Percentiles rank a stretch among this genome's conserved stretches.
Evolutionary conservation across 1,140 invertebrate species (phyloP).

Genomic region (Megathymus violae): DNA sequence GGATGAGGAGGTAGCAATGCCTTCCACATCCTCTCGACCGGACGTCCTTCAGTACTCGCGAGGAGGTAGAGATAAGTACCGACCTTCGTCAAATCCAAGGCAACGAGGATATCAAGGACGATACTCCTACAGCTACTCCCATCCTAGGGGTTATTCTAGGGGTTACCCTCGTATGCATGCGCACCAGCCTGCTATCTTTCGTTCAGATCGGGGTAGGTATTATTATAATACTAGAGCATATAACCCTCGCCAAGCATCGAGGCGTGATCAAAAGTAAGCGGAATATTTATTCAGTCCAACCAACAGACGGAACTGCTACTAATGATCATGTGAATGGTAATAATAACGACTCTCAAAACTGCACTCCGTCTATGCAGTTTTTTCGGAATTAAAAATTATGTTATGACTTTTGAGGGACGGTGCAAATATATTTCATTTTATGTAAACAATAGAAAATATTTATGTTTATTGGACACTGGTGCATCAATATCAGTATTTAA

Average conservation of each 20-base stretch:
- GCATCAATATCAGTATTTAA: conserved; percentile 14
- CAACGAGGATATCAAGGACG: background rate
- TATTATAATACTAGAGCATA: background rate
- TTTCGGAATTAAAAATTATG: conserved; percentile 14
- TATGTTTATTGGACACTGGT: conserved; percentile 13
- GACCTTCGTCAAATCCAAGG: background rate
- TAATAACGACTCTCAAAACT: background rate
- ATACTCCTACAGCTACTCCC: background rate
- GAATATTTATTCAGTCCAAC: conserved; percentile 4
- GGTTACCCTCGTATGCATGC: background rate
- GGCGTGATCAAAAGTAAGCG: background rate
- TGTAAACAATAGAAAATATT: conserved; percentile 7
- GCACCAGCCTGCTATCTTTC: background rate
- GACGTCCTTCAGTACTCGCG: conserved; percentile 8
- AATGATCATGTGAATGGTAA: background rate
- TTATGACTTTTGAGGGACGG: conserved; percentile 1
- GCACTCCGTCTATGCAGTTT: conserved; percentile 4
- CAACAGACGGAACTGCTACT: background rate
- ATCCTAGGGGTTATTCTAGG: background rate
- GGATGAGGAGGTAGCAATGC: conserved; percentile 27
- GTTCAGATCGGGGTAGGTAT: background rate
- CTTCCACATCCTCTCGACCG: conserved; percentile 14
- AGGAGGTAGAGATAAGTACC: conserved; percentile 15
- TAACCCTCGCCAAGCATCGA: background rate
- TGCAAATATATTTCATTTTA: conserved; percentile 11